These are phyloP conservation scores for Holocentrus rufus DNA, from an alignment of 2,797 vertebrate species.

Conservation along the genomic window DNA sequence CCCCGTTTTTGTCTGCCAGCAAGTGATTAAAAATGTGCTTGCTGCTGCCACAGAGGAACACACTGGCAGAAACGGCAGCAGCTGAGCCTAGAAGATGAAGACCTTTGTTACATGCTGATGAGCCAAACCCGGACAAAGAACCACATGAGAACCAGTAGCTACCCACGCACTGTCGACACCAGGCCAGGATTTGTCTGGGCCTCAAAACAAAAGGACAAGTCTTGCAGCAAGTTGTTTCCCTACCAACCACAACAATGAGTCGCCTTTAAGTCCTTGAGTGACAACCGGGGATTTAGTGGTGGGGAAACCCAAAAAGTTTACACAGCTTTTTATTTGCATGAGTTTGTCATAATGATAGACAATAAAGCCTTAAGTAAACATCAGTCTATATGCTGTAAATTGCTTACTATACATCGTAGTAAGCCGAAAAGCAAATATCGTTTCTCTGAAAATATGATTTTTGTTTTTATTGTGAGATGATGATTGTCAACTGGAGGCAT, in stretches of 20 bases:
- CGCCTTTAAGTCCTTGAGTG: no score
- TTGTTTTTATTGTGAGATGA: no score
- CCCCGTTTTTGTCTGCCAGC: conserved; percentile 48
- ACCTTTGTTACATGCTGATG: conserved; percentile 66
- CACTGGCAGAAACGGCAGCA: conserved; percentile 55
- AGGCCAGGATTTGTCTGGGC: neutral
- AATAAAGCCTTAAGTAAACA: no score
- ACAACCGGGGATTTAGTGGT: no score
- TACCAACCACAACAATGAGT: conserved; percentile 1
- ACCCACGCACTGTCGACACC: conserved; percentile 43
- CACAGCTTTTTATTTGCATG: no score
- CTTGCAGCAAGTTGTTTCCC: neutral
- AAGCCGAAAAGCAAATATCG: no score
- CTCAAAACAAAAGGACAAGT: neutral
- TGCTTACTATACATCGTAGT: no score
- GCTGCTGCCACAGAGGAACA: conserved; percentile 57
- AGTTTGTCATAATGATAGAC: no score
- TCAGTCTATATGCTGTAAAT: no score
- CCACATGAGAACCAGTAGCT: conserved; percentile 53
- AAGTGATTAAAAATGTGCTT: conserved; percentile 65
- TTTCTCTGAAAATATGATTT: no score
- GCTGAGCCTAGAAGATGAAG: conserved; percentile 65
- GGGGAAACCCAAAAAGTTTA: no score
- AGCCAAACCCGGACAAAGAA: conserved; percentile 22
- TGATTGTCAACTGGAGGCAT: no score